phyloP scores from a whole-genome alignment of 2,113 vertebrate genomes.

The Gila orcuttii region DNA sequence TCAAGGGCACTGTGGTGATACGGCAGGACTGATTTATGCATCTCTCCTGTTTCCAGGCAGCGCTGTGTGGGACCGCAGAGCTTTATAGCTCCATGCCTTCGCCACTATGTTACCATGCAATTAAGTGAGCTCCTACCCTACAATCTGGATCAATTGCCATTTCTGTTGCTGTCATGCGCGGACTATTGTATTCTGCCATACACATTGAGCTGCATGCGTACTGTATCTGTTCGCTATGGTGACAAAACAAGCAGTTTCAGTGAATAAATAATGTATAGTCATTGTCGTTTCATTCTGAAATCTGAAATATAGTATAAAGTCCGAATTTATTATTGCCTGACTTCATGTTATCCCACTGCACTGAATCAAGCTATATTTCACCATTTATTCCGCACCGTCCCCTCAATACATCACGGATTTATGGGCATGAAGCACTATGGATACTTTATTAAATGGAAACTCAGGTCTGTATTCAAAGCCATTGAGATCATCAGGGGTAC shows the following conservation, averaged over 20 bases:
- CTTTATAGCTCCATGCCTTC: not conserved
- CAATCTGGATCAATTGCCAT: not conserved
- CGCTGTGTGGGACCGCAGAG: not conserved
- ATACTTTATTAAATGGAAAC: not conserved
- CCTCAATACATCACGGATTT: not conserved
- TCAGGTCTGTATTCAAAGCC: not conserved
- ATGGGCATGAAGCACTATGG: not conserved
- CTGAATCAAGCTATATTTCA: not conserved
- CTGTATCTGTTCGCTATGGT: not conserved
- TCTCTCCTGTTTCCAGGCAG: slow-evolving; percentile 4
- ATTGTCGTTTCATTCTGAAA: not conserved
- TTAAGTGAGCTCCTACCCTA: not conserved
- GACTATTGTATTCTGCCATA: not conserved
- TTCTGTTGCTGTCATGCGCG: not conserved
- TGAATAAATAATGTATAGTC: not conserved
- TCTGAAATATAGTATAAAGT: not conserved
- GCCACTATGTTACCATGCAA: not conserved
- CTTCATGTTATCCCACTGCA: not conserved
- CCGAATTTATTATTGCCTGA: not conserved
- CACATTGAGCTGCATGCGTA: not conserved
- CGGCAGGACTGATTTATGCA: not conserved
- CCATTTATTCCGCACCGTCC: not conserved
- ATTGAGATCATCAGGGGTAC: not conserved
- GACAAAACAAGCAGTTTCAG: not conserved
- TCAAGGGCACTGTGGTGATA: not conserved